Conservation (phyloP, 2,888 invertebrate species). For the Dascillus cervinus region DNA sequence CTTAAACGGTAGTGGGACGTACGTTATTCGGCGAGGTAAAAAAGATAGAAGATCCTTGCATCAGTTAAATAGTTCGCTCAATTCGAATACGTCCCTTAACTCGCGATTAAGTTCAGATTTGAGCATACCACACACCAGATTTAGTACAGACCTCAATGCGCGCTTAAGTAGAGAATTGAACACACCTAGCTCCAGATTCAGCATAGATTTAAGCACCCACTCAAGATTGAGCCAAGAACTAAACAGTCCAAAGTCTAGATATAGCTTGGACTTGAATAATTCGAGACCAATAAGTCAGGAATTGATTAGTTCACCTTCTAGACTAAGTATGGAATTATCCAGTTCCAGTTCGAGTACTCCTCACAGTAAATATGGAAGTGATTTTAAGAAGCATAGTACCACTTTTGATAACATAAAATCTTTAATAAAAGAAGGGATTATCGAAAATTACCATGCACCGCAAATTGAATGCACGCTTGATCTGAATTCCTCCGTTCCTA, state of each 20-base stretch:
- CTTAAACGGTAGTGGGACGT: constrained; percentile 63
- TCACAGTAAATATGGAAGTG: constrained; percentile 47
- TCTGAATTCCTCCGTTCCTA: constrained; percentile 52
- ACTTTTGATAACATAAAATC: constrained; percentile 73
- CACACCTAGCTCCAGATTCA: constrained; percentile 59
- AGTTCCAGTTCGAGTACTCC: constrained; percentile 42
- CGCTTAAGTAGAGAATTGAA: constrained; percentile 51
- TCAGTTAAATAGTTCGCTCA: constrained; percentile 49
- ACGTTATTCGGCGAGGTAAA: constrained; percentile 69
- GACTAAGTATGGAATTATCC: constrained; percentile 32
- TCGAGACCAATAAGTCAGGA: constrained; percentile 35
- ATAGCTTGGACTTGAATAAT: constrained; percentile 55
- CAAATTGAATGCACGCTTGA: constrained; percentile 55
- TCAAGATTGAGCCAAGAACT: constrained; percentile 48
- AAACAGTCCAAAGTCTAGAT: constrained; percentile 52
- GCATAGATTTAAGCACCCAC: constrained; percentile 58
- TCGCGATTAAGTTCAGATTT: constrained; percentile 57
- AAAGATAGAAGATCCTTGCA: constrained; percentile 60
- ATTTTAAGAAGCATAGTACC: constrained; percentile 64
- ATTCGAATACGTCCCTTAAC: constrained; percentile 50
- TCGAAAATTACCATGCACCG: constrained; percentile 49
- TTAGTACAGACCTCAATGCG: constrained; percentile 49
- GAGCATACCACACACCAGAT: constrained; percentile 52
- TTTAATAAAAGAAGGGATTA: constrained; percentile 61
- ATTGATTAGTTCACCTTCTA: constrained; percentile 34